These are phyloP conservation scores for Chloropsis hardwickii DNA, from an alignment of 2,113 vertebrate species.

Conservation along the genomic window DNA sequence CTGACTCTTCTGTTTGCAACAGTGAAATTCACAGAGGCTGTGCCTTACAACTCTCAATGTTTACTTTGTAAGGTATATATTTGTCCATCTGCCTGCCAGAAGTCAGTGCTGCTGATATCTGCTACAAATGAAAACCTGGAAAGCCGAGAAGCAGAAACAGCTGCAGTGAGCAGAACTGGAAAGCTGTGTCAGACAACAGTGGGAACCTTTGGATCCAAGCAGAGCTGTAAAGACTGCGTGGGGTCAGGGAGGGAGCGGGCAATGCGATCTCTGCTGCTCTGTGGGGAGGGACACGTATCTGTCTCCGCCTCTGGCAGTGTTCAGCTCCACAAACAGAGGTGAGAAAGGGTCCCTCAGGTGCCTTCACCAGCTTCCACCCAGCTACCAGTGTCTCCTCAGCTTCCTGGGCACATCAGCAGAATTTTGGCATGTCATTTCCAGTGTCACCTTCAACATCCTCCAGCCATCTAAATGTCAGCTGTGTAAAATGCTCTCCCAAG, in stretches of 20 bases:
- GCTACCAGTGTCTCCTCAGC: background rate
- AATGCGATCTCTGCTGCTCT: background rate
- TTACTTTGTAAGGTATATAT: background rate
- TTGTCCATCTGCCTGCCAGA: background rate
- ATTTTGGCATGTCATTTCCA: background rate
- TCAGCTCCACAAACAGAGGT: background rate
- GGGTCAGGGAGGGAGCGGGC: background rate
- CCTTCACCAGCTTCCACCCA: background rate
- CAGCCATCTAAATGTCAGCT: background rate
- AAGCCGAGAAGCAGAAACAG: background rate
- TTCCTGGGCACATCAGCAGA: background rate
- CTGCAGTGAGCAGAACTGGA: background rate
- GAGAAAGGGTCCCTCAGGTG: background rate
- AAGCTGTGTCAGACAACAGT: background rate
- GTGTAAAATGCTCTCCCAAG: background rate
- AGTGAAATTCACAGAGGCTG: background rate
- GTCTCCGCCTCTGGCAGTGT: background rate
- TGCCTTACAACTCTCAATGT: background rate
- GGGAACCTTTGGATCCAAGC: background rate
- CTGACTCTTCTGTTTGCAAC: background rate
- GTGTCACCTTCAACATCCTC: background rate
- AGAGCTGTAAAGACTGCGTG: rapidly evolving
- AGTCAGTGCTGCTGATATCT: background rate
- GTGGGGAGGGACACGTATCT: background rate
- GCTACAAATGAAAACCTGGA: background rate